Evolutionary conservation across 2,888 invertebrate genomes (phyloP), one percentile per base, ranked within the genome.

Genomic region (Oligia fasciuncula): DNA sequence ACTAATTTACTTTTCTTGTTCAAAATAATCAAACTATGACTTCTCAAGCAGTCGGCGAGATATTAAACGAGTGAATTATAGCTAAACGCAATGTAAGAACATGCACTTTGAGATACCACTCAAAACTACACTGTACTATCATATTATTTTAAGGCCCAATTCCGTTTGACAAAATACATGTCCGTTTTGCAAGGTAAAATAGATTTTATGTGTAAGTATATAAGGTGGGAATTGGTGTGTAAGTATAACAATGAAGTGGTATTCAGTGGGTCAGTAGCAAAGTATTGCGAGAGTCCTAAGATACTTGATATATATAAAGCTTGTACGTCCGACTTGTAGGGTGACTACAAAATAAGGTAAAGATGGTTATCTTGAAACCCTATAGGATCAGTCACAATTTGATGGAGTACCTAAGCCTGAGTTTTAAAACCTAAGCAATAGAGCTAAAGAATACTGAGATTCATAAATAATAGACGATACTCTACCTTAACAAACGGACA

Each of bases 181-280:
- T 0, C 2, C 2, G 19, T 43, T 49, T 17, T 11, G 9, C 43
- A 63, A 54, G 5, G n/a, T 1, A 13, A 80, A 76, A 73, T 71
- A 60, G 13, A 54, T 54, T 69, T 73, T 73, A 65, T 11, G 0
- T 0, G 0, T 0, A 23, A 23, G 4, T 6, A 9, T 13, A 75
- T 70, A 73, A 54, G 35, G 87, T 73, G 4, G 46, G 13, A 62
- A 35, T 63, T 87, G 3, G 43, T 17, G 9, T 79, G 70, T 4
- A 2, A 51, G 3, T 67, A 43, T 46, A 57, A 70, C 67, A 74
- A 76, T 72, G 71, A 73, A 83, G n/a, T 76, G 43, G 43, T 73
- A 73, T 63, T 86, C 75, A 83, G 69, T 85, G 87, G 85, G 87
- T 84, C 85, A 85, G 87, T 74, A 79, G 79, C 60, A 23, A 60